Base-by-base conservation (phyloP, 2,113 vertebrate species). In the Halcyon malimbica region DNA sequence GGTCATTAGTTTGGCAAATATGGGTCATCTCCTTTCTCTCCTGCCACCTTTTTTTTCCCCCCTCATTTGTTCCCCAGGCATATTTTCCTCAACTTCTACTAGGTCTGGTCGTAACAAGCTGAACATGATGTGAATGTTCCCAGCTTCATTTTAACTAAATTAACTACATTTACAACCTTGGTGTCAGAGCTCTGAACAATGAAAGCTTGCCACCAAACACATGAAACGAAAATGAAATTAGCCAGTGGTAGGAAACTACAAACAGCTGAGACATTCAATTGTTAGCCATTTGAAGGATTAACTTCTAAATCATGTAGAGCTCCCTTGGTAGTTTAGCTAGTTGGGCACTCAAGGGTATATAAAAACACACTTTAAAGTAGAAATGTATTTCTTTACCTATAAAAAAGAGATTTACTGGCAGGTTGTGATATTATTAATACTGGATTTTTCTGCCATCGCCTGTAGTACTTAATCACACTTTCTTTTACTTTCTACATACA, bases 201-300 rank as follows among this genome's bases (percentile, higher is more conserved):
- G 97, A 98, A 97, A 97, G 79, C 97, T 97, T 90, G 96, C 97
- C 96, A 95, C 96, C 0, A 48, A 98, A 97, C 96, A 96, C 97
- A 98, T 97, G 98, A 98, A 98, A 98, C 97, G 97, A 97, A 98
- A 98, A 98, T 98, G 97, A 98, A 98, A 98, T 98, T 98, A 98
- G 95, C 97, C 97, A 97, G 97, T 9, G 11, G 97, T 98, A 96
- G 97, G 95, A 97, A 98, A 97, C 97, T 98, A 97, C 98, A 97
- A 98, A 98, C 96, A 98, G 98, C 97, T 97, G 97, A 98, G 97
- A 93, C 95, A 96, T 97, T 98, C 97, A 97, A 94, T 98, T 98
- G 98, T 98, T 98, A 93, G 97, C 98, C 97, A 98, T 98, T 98
- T 98, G 98, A 98, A 98, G 98, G 98, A 98, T 98, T 98, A 98